Base-by-base conservation (phyloP, 2,888 invertebrate genomes). In the Antitype chi region DNA sequence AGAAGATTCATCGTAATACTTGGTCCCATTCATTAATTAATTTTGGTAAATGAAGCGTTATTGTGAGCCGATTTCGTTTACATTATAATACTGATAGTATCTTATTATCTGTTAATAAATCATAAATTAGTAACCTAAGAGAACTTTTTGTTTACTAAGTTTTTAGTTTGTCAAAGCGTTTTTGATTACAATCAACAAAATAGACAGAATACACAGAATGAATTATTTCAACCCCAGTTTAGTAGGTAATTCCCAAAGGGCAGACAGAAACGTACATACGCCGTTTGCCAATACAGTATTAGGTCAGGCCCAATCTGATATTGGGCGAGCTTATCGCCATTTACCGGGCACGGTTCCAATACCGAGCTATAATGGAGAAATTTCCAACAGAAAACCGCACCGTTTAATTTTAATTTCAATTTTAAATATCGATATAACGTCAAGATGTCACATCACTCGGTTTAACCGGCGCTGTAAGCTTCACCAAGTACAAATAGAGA, bases 401-500 rank as follows among this genome's bases (percentile, higher is more conserved):
- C 69, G 68, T 78, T 81, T 81, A 81, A 81, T 77, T 86, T 74
- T 80, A 88, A 87, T 75, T 76, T 70, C 63, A 80, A 75, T 86
- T 86, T 86, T 78, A 82, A 87, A 85, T 74, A 88, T 88, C 87
- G 85, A 85, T 87, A 79, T 68, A 69, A 75, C 64, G 73, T 85
- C 79, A 82, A 85, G 83, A 74, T 76, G 78, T 82, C 86, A 76
- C 92, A 91, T 87, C 92, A 85, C 92, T 92, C 84, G 59, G 71
- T 80, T 87, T 90, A 92, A 90, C 92, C 91, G 88, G 79, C 84
- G 89, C 87, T 91, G 89, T 92, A 92, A 93, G 94, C 94, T 91
- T 92, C 91, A 90, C 90, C 89, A 90, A 92, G 90, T 93, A 93
- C 94, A 95, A 95, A 95, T 95, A 94, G 94, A 95, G 92, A 94